Base-by-base conservation (phyloP, 2,888 invertebrate genomes). In the Poecilus cupreus region DNA sequence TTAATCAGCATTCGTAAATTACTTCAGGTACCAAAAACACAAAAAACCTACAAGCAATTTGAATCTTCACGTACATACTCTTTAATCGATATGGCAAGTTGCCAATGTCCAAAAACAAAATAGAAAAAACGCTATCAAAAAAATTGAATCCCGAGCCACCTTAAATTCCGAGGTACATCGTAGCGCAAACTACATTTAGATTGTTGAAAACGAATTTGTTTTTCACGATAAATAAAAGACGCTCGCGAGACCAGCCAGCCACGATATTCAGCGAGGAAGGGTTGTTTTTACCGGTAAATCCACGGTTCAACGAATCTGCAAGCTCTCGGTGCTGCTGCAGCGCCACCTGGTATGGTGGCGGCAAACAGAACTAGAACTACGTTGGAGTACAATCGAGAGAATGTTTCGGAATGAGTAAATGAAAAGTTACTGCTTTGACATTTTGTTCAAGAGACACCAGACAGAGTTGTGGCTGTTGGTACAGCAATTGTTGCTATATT, bases 1-100 rank as follows among this genome's bases (percentile, higher is more conserved):
- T 54, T 76, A 76, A 76, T 76, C 76, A 76, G 76, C 76, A 76
- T 76, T 57, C 57, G 51, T 76, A 76, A 76, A 76, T 76, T 76
- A 76, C 76, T 54, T 39, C 26, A 68, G 64, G 64, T 68, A 76
- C 51, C 54, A 16, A 24, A 76, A 32, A 60, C 60, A 68, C 51
- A 76, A 76, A 76, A 76, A 32, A 76, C 54, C 39, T 54, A 76
- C 76, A 39, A 57, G 54, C 57, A 76, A 76, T 76, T 76, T 76
- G 76, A 76, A 76, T 76, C 51, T 76, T 54, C 54, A 76, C 54
- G 37, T 76, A 60, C 77, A 57, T 13, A 26, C 37, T 64, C 46
- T 57, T 39, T 77, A 77, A 60, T 77, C 60, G 64, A 77, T 77
- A 60, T 77, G 77, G 77, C 60, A 64, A 24, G 0, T 8, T 43